Base-by-base conservation (phyloP, 1,140 invertebrate species). In the Hypothenemus hampei region DNA sequence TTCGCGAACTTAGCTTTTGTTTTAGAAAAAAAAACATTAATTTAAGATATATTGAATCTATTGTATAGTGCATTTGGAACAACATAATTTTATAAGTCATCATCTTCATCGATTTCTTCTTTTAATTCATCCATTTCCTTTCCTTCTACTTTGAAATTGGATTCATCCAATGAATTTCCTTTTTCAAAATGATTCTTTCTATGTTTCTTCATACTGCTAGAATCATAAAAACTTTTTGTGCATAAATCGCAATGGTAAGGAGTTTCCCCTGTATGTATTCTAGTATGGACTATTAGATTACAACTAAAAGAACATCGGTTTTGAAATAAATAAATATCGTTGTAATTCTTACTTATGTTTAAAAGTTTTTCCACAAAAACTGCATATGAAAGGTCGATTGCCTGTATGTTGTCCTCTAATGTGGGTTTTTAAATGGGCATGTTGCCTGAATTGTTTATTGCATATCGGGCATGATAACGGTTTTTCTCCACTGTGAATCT, bases 381-480 rank as follows among this genome's bases (percentile, higher is more conserved):
- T 37, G 44, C 64, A 65, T 19, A 54, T 29, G 54, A 54, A 57
- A 1, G 64, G 64, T 4, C 61, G 36, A n/a, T 60, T 54, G 22
- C 43, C 39, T n/a, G 55, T 54, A 56, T 65, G 64, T 29, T 60
- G 47, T 1, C 53, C 53, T 35, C 49, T 60, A 37, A 65, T 63
- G 41, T 65, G 63, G 16, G 58, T 59, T 11, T 53, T 59, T 45
- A 65, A 58, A 47, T 63, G 58, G 8, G 51, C 47, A 24, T 53
- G 49, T 39, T 60, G 47, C 6, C 61, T 19, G 64, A 93, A 93
- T 19, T 83, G 75, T 58, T 86, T 85, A 1, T 76, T 74, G 62
- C 85, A 87, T 0, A 81, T 61, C 22, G 76, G 69, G 62, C 87
- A 91, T n/a, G 73, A 67, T 46, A 82, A 79, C 0, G 79, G 82